Base-by-base conservation (phyloP, 2,888 invertebrate species). In the Hecatera dysodea region DNA sequence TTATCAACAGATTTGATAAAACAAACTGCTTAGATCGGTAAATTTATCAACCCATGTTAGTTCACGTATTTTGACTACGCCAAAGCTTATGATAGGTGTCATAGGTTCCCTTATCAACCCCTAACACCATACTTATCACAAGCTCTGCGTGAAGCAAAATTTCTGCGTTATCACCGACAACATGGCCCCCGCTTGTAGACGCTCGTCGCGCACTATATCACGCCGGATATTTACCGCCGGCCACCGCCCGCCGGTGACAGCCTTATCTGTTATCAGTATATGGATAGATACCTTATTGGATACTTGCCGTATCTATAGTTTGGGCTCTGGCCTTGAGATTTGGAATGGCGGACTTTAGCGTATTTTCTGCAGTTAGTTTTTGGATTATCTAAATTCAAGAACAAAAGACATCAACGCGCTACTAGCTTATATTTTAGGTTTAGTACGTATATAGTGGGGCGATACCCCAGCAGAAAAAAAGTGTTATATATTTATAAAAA, bases 221-320 rank as follows among this genome's bases (percentile, higher is more conserved):
- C 92, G 83, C 84, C 81, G 90, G 90, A 90, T 92, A 93, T 93
- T 94, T 93, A 93, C 90, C 90, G 90, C 86, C 89, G 56, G 91
- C 93, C 92, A 90, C 93, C 93, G 93, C 93, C 94, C 90, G 89
- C 88, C 91, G 88, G 91, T 92, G 92, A 92, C 93, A 93, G 91
- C 91, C 91, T 94, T 95, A 95, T 95, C 95, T 93, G 94, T 96
- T 96, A 96, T 95, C 95, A 96, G 89, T 95, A 92, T 94, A 94
- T 86, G 89, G 90, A 93, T 93, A 93, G 91, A 92, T 92, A 85
- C 80, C 84, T 90, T 90, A 90, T 91, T 89, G 86, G 90, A 90
- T 88, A 84, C 80, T 74, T 78, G 81, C 84, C 89, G 85, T 90
- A 94, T 92, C 87, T 89, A 93, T 93, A 94, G 93, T 85, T 75